Percentiles rank a stretch among this genome's conserved stretches.
phyloP scores from a whole-genome alignment of 2,797 vertebrate species.

The Leuciscus waleckii region DNA sequence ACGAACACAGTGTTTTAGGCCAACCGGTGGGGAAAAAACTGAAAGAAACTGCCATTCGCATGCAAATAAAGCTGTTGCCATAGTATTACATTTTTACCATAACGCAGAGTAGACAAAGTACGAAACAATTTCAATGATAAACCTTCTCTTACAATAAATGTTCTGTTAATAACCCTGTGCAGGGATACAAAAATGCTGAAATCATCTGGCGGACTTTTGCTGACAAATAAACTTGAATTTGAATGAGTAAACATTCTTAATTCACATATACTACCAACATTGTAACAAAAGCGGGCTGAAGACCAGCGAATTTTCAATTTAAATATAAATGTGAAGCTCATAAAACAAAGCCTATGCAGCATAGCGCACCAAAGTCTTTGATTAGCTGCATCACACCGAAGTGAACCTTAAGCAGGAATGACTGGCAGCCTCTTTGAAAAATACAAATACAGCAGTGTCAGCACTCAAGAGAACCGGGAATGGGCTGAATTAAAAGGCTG shows the following conservation, averaged over 20 bases:
- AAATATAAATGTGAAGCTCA: conserved; percentile 27
- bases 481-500: conserved; percentile 32
- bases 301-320: neutral
- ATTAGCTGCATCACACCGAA: conserved; percentile 6
- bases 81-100: too few relatives aligned
- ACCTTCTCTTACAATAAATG: neutral
- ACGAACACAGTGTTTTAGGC: too few relatives aligned
- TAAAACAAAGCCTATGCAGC: conserved; percentile 1
- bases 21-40: too few relatives aligned
- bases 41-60: too few relatives aligned
- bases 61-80: too few relatives aligned
- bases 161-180: neutral
- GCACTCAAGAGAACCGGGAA: conserved; percentile 26
- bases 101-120: neutral
- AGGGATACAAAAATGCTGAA: neutral
- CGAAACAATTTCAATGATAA: neutral
- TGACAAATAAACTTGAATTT: too few relatives aligned
- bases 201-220: neutral
- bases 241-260: too few relatives aligned
- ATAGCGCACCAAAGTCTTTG: conserved; percentile 21
- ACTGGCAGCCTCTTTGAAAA: conserved; percentile 41
- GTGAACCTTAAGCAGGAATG: conserved; percentile 18
- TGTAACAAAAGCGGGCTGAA: neutral
- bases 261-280: neutral
- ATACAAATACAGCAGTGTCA: conserved; percentile 25